Percentiles rank a stretch among this genome's conserved stretches.
These are phyloP conservation scores for Parnassius smintheus DNA, from an alignment of 2,888 invertebrate species.

Conservation along the genomic window DNA sequence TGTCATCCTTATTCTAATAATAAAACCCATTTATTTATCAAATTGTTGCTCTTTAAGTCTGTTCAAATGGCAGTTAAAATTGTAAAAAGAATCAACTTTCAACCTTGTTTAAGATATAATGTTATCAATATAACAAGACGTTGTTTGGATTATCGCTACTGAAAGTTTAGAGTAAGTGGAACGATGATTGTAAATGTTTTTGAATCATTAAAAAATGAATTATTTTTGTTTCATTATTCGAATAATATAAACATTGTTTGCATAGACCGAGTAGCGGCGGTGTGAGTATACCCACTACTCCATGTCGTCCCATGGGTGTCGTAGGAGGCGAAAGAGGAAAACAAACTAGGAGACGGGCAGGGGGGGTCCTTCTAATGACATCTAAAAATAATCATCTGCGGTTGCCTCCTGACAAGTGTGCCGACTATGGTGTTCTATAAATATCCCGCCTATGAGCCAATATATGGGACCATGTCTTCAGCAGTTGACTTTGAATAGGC, in stretches of 20 bases:
- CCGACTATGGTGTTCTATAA: too few species aligned
- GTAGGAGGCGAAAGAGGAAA: too few species aligned
- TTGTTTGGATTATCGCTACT: slow-evolving; percentile 58
- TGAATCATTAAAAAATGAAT: slow-evolving; percentile 49
- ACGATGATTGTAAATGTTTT: slow-evolving; percentile 62
- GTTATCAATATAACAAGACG: slow-evolving; percentile 25
- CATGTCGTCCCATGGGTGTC: too few species aligned
- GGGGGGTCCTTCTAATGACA: too few species aligned
- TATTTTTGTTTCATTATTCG: slow-evolving; percentile 25
- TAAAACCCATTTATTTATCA: not conserved
- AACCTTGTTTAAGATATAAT: slow-evolving; percentile 55
- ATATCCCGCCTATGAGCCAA: too few species aligned
- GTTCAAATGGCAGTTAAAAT: not conserved
- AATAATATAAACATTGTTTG: not conserved
- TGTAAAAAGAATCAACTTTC: slow-evolving; percentile 25
- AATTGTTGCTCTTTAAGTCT: slow-evolving; percentile 5
- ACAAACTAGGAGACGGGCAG: too few species aligned
- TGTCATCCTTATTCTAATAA: too few species aligned
- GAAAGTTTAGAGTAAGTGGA: slow-evolving; percentile 49
- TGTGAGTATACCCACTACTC: too few species aligned
- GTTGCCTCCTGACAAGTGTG: too few species aligned
- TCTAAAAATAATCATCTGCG: too few species aligned
- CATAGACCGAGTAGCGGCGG: not conserved
- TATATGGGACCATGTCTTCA: too few species aligned
- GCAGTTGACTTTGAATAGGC: too few species aligned